Evolutionary conservation across 2,113 vertebrate genomes (phyloP).

Genomic region (Lonchura striata): DNA sequence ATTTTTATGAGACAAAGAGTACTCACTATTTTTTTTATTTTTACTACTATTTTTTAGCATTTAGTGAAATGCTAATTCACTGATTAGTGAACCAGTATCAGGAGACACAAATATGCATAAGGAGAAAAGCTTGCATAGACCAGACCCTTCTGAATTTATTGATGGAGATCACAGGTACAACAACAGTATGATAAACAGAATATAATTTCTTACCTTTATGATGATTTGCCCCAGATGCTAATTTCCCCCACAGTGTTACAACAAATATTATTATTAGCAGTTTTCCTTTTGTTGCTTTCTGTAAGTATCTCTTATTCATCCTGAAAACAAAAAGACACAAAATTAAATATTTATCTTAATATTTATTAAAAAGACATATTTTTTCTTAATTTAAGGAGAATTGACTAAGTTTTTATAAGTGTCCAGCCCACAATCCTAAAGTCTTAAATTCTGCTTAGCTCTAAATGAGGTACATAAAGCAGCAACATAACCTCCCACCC

Average conservation of each 20-base stretch:
- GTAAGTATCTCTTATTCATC: constrained; percentile 91
- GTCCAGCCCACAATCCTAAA: neutral
- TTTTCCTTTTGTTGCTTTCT: constrained; percentile 87
- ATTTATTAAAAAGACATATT: neutral
- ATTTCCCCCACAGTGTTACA: constrained; percentile 87
- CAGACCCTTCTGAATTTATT: neutral
- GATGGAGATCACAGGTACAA: neutral
- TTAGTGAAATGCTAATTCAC: neutral
- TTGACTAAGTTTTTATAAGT: neutral
- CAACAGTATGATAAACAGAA: neutral
- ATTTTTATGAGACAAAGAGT: neutral
- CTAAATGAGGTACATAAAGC: neutral
- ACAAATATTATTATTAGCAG: constrained; percentile 91
- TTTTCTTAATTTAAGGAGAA: neutral
- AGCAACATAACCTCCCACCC: neutral
- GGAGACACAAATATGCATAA: neutral
- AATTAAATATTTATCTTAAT: neutral
- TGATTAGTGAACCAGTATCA: neutral
- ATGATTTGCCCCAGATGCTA: constrained; percentile 80
- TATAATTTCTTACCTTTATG: constrained; percentile 83
- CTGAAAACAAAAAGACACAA: constrained; percentile 71
- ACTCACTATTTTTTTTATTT: neutral
- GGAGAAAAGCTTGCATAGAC: neutral
- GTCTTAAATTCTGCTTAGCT: neutral
- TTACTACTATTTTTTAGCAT: neutral